phyloP scores from a whole-genome alignment of 2,113 vertebrate genomes.

The Hirundichthys speculiger region DNA sequence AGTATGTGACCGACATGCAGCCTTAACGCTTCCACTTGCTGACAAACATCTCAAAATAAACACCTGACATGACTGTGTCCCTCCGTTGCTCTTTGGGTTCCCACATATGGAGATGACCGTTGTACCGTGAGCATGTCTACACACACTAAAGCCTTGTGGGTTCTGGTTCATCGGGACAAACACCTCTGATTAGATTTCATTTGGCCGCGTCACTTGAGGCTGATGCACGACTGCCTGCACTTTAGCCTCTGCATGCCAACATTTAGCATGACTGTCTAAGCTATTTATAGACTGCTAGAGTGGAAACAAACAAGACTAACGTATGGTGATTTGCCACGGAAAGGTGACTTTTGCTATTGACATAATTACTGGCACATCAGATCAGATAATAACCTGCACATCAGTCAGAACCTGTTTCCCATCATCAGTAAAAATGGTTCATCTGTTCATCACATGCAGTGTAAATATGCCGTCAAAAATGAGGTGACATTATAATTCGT shows the following conservation, averaged over 20 bases:
- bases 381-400: background rate
- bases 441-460: conserved; percentile 11
- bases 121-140: background rate
- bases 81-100: background rate
- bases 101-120: background rate
- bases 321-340: background rate
- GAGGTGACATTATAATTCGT: background rate
- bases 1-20: background rate
- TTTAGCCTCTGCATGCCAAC: conserved; percentile 2
- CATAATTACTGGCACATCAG: no score
- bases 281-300: conserved; percentile 14
- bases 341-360: background rate
- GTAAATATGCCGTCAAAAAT: background rate
- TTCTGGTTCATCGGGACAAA: background rate
- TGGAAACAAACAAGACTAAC: background rate
- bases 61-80: background rate
- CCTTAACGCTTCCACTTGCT: background rate
- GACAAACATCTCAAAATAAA: background rate
- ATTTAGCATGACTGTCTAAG: background rate
- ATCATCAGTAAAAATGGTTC: background rate
- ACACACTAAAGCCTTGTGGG: conserved; percentile 24
- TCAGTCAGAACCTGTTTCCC: conserved; percentile 12
- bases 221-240: background rate
- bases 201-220: background rate
- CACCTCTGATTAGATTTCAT: conserved; percentile 27